A percentile compares a stretch with the other conserved stretches of the same genome.
Evolutionary conservation across 2,888 invertebrate genomes (phyloP).

Genomic region (Pristionchus maxplancki): DNA sequence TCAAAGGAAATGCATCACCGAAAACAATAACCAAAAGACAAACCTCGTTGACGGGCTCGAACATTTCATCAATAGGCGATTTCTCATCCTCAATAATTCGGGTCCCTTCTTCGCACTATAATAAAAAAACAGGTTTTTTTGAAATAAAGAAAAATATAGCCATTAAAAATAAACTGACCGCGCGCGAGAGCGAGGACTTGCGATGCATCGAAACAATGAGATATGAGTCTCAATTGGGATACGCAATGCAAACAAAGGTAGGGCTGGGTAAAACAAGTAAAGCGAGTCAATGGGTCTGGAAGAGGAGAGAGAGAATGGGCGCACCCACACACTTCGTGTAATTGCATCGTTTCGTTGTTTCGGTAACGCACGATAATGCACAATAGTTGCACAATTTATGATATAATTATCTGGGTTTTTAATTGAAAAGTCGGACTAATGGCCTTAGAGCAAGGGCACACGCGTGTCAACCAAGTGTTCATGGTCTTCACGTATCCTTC

Average conservation of each 20-base stretch:
- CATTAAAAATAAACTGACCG: background rate
- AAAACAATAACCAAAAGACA: background rate
- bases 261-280: background rate
- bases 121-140: background rate
- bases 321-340: too few relatives aligned
- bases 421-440: too few relatives aligned
- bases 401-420: too few relatives aligned
- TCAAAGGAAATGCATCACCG: background rate
- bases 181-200: background rate
- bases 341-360: too few relatives aligned
- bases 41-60: background rate
- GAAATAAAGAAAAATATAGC: background rate
- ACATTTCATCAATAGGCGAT: constrained; percentile 1
- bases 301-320: too few relatives aligned
- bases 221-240: background rate
- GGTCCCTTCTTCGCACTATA: constrained; percentile 17
- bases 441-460: too few relatives aligned
- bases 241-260: background rate
- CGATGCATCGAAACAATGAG: background rate
- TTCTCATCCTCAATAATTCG: background rate
- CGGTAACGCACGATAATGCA: too few relatives aligned
- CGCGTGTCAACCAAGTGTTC: too few relatives aligned
- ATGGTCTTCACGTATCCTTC: too few relatives aligned
- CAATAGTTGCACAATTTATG: too few relatives aligned
- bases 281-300: too few relatives aligned